Percentiles rank a stretch among this genome's conserved stretches.
phyloP scores from a whole-genome alignment of 1,140 invertebrate genomes.

The Batillaria attramentaria region DNA sequence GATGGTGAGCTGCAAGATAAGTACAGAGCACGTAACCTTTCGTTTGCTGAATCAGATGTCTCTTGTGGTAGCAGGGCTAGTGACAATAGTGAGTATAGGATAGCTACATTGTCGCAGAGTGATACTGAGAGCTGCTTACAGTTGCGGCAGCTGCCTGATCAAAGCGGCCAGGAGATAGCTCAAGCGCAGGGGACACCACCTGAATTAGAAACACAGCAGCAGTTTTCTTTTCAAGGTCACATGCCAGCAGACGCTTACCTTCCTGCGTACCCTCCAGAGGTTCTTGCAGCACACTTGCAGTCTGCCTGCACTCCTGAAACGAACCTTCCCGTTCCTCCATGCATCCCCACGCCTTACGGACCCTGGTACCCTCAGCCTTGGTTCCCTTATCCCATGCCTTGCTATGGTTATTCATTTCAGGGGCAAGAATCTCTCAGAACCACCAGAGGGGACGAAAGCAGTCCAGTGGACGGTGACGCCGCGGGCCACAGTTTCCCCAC shows the following conservation, averaged over 20 bases:
- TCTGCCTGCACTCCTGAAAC: neutral
- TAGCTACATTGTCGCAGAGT: constrained; percentile 8
- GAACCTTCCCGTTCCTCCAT: neutral
- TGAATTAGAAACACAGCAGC: neutral
- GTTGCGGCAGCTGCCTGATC: no score
- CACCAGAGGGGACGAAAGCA: neutral
- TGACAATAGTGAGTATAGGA: neutral
- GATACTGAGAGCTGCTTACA: constrained; percentile 1
- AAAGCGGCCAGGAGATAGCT: neutral
- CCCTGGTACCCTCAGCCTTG: constrained; percentile 5
- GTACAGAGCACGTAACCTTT: no score
- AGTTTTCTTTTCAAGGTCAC: neutral
- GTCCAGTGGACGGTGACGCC: neutral
- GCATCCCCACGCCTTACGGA: neutral
- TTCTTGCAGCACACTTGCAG: neutral
- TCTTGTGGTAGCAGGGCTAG: no score
- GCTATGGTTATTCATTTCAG: constrained; percentile 25
- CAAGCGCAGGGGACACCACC: neutral
- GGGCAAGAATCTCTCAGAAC: neutral
- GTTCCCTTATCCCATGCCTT: constrained; percentile 13
- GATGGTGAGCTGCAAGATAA: no score
- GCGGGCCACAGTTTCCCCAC: neutral
- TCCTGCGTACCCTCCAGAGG: neutral
- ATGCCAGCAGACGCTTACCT: neutral
- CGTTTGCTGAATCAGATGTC: no score